Percentiles rank a stretch among this genome's conserved stretches.
Conservation (phyloP, 2,113 vertebrate genomes). For the Tursiops truncatus region DNA sequence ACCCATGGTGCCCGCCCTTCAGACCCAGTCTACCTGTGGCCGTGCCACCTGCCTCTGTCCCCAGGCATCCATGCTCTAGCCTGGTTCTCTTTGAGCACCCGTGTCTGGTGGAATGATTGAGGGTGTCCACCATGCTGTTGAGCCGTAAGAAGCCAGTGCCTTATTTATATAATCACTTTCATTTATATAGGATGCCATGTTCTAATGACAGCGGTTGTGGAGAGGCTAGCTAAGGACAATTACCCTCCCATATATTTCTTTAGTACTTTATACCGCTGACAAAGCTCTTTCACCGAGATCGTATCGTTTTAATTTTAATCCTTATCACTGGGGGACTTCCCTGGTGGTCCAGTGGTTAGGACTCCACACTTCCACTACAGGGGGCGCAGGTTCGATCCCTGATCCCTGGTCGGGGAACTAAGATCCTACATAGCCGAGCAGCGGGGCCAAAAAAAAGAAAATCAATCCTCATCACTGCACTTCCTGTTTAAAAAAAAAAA, state of each 20-base stretch:
- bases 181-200: not conserved
- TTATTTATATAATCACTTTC: not conserved
- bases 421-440: too few relatives aligned
- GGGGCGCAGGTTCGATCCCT: too few relatives aligned
- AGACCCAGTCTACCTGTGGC: not conserved
- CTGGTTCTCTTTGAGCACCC: not conserved
- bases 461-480: not conserved
- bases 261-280: not conserved
- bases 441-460: too few relatives aligned
- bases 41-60: not conserved
- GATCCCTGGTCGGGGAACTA: too few relatives aligned
- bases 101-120: not conserved
- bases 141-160: not conserved
- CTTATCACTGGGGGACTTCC: not conserved
- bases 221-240: not conserved
- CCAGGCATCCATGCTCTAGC: not conserved
- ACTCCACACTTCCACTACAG: too few relatives aligned
- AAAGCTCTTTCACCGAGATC: not conserved
- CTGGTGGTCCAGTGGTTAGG: too few relatives aligned
- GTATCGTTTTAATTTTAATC: not conserved
- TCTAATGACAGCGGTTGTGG: not conserved
- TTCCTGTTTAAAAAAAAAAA: not conserved
- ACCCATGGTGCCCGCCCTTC: rapidly evolving
- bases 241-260: not conserved
- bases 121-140: not conserved